Base-by-base conservation (phyloP, 1,140 invertebrate species). In the Rhopalosiphum padi region DNA sequence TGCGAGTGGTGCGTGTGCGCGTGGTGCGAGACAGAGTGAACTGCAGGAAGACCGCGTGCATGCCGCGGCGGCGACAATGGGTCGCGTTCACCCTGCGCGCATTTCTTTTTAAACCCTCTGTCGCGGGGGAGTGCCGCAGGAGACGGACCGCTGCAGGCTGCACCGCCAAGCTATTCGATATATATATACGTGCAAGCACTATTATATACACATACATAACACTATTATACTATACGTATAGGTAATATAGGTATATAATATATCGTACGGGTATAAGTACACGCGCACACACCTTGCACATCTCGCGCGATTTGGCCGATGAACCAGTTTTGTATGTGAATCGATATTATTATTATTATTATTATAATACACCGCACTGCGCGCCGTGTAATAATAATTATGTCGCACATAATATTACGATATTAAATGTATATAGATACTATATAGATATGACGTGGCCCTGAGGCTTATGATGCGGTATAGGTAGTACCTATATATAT, bases 81-180 rank as follows among this genome's bases (percentile, higher is more conserved):
- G 82, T 48, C 68, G 91, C 91, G 91, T 92, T 85, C 77, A 85
- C 91, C 91, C 77, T 83, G 91, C 91, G 35, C n/a, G 60, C 90
- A 48, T 82, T 91, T 92, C 48, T 46, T 91, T n/a, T 89, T 53
- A 15, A 6, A 25, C 30, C 25, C 43, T 86, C 23, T 46, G 22
- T 30, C 41, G 37, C 43, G 85, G 85, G 85, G 41, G 85, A 46
- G 85, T 35, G 46, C 46, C 3, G 37, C 82, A 23, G 82, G n/a
- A 82, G 60, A 51, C 53, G 23, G 21, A 30, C 60, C 30, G 60
- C 60, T 77, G 60, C 60, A n/a, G 15, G 60, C 60, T 77, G 60
- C 60, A 77, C 60, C 15, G 22, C n/a, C n/a, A 18, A 77, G n/a
- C 60, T 18, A n/a, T 77, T 77, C n/a, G n/a, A 77, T 21, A 77